phyloP scores from a whole-genome alignment of 2,113 vertebrate genomes.

The Psophia crepitans region DNA sequence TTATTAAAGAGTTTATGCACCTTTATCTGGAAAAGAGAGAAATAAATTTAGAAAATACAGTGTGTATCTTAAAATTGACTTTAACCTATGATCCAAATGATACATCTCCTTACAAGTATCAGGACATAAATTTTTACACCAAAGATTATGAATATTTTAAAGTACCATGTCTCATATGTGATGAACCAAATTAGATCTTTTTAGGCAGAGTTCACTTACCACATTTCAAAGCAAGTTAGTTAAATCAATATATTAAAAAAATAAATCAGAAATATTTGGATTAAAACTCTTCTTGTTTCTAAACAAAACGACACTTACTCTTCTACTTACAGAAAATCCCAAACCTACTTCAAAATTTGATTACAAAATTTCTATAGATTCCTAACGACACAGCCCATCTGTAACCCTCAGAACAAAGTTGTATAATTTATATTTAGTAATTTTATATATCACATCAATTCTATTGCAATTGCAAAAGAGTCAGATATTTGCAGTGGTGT shows the following conservation, averaged over 20 bases:
- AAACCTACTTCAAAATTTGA: not conserved
- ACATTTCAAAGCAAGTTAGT: not conserved
- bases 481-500: not conserved
- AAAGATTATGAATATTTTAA: not conserved
- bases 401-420: not conserved
- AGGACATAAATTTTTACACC: not conserved
- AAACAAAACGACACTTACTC: not conserved
- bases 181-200: not conserved
- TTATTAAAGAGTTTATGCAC: constrained; percentile 78
- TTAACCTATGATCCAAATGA: not conserved
- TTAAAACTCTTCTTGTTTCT: not conserved
- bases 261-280: not conserved
- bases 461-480: not conserved
- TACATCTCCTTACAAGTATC: not conserved
- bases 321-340: not conserved
- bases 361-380: not conserved
- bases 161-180: not conserved
- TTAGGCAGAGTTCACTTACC: not conserved
- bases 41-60: not conserved
- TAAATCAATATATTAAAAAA: not conserved
- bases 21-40: constrained; percentile 64
- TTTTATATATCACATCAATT: not conserved
- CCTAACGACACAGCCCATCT: not conserved
- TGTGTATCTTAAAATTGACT: not conserved
- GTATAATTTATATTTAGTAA: not conserved